Conservation (phyloP, 2,888 invertebrate genomes). For the Drosophila helvetica region DNA sequence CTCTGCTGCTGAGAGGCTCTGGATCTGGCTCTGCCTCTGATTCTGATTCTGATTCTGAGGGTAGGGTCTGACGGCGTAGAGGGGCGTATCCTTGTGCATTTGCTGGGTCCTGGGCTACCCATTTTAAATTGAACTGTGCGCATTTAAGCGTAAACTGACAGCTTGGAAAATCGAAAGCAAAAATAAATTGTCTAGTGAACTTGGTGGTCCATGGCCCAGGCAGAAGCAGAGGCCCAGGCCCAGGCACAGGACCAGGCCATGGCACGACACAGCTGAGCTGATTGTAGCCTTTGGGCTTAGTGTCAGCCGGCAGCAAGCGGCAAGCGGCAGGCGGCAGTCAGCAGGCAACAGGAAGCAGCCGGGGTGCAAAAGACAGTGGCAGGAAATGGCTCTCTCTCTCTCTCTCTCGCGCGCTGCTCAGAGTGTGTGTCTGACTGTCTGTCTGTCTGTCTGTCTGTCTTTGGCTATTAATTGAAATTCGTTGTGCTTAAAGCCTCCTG, state of each 20-base stretch:
- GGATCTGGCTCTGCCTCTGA: no score
- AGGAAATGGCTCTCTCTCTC: conserved; percentile 38
- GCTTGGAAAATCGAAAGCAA: conserved; percentile 80
- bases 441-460: conserved; percentile 38
- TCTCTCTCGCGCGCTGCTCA: conserved; percentile 4
- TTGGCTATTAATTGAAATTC: conserved; percentile 79
- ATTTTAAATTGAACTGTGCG: conserved; percentile 80
- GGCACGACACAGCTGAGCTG: conserved; percentile 70
- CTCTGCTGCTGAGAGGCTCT: conserved; percentile 1
- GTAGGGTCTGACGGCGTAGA: conserved; percentile 5
- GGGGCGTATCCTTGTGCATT: conserved; percentile 48
- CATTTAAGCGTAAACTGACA: conserved; percentile 80
- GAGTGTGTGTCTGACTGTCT: conserved; percentile 35
- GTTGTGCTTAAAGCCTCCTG: conserved; percentile 59
- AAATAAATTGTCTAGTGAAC: conserved; percentile 80
- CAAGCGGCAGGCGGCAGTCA: conserved; percentile 31
- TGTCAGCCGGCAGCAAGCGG: conserved; percentile 66
- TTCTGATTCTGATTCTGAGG: conserved; percentile 5
- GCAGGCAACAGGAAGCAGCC: conserved; percentile 51
- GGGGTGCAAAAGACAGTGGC: conserved; percentile 37
- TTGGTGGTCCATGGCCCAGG: conserved; percentile 63
- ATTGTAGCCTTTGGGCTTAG: conserved; percentile 77
- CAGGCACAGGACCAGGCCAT: background rate
- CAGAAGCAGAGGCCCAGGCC: background rate
- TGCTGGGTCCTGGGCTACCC: conserved; percentile 53